Evolutionary conservation across 2,888 invertebrate species (phyloP), one percentile per base, ranked within the genome.

Genomic region (Chrysina gloriosa): DNA sequence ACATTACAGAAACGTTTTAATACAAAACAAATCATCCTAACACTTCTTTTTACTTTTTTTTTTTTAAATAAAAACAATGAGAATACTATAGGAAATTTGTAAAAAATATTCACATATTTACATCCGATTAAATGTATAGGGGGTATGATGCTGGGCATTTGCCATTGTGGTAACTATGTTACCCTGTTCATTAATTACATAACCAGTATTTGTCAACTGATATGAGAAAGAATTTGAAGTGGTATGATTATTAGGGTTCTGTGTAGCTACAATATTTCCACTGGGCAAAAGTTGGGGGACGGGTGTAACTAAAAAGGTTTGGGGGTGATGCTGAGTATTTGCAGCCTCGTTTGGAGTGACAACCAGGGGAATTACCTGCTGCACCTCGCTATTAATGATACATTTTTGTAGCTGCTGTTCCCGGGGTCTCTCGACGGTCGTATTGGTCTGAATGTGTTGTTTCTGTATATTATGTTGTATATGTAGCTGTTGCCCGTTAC

Each of bases 261-360:
- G 82, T 14, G 80, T 75, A 11, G 78, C 76, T 29, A 81, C 81
- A 54, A 83, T 77, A 72, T 81, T 82, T 39, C 80, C 80, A 73
- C 81, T 82, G 19, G 82, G 88, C 73, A 89, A 86, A 80, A 89
- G 84, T 81, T 89, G 89, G 21, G 89, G 88, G 25, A 89, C 89
- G 1, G 89, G 89, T 1, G 89, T 89, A 5, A 89, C 89, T 69
- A 89, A 85, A 79, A 89, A 89, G 0, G 89, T 86, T 74, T 88
- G 88, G 76, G 89, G 89, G 50, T 88, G 88, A 72, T 89, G 75
- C 69, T 83, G 81, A 19, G 76, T 71, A 3, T 74, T 70, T 4
- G 73, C 74, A 63, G 77, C 77, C 69, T 79, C 80, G 70, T 78
- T 79, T 16, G 81, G 88, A 0, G 89, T 87, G 23, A 89, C 88